Evolutionary conservation across 2,888 invertebrate genomes (phyloP), one percentile per base, ranked within the genome.

Genomic region (Drosophila paramelanica): DNA sequence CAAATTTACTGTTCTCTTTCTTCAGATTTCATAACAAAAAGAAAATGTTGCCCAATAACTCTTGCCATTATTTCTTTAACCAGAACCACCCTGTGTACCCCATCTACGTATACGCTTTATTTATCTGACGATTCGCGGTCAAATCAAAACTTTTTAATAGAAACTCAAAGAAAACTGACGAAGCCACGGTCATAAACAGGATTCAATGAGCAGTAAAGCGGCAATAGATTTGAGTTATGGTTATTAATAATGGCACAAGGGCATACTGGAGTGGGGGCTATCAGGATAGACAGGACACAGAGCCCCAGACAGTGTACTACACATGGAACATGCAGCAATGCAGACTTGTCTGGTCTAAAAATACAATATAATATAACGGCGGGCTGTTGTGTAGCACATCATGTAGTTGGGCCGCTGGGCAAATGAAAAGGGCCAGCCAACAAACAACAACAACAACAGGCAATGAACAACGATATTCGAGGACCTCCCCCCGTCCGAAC

Each of bases 161-260:
- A 41, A 38, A 31, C 38, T 17, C n/a, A 47, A 39, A 43, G 39
- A 59, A 67, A 67, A 64, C 76, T 77, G 71, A 71, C 55, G 66
- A 71, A 68, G 65, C 60, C 68, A 52, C 57, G 67, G 59, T 43
- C 75, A 84, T 80, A 82, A 79, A 75, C 77, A 73, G 76, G 76
- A 79, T 84, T 74, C 89, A 88, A 82, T 88, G 82, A 88, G 81
- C 84, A 86, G 80, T 80, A 88, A 85, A 88, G 81, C 81, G 74
- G 76, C 79, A 84, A 89, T 88, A 86, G 89, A 89, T 89, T 88
- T 89, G 89, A 89, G 84, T 89, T 89, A 89, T 89, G 86, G 89
- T 80, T 89, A 89, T 89, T 89, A 89, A 89, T 89, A 89, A 89
- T 86, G 76, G 73, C 67, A 66, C 41, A 68, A 47, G 52, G 58